Evolutionary conservation across 2,888 invertebrate species (phyloP).

Genomic region (Drosophila pegasa): DNA sequence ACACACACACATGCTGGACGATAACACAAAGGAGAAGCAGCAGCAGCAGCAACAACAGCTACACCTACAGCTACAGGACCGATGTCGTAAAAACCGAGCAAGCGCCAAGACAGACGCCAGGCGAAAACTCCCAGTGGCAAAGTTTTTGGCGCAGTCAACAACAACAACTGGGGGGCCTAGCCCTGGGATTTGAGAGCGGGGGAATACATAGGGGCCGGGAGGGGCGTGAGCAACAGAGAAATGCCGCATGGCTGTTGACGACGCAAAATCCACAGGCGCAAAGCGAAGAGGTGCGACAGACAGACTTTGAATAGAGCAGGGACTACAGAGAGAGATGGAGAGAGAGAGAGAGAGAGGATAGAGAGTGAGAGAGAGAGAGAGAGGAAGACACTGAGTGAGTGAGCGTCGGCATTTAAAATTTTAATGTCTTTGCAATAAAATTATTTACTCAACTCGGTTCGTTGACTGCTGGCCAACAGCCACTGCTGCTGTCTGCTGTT

Average conservation of each 20-base stretch:
- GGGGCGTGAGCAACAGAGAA: constrained; percentile 17
- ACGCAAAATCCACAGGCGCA: constrained; percentile 56
- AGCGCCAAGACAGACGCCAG: constrained; percentile 49
- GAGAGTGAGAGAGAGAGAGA: not conserved
- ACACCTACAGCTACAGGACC: constrained; percentile 27
- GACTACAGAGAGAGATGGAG: not conserved
- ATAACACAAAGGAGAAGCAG: constrained; percentile 39
- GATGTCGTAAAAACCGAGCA: constrained; percentile 44
- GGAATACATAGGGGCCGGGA: not conserved
- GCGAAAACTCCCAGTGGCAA: constrained; percentile 58
- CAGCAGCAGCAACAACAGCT: not conserved
- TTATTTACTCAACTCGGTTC: constrained; percentile 60
- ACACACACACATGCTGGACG: constrained; percentile 30
- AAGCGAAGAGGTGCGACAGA: constrained; percentile 57
- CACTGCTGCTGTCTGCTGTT: constrained; percentile 2
- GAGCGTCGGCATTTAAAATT: constrained; percentile 52
- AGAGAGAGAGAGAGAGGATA: not conserved
- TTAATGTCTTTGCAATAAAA: constrained; percentile 61
- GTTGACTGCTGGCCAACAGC: constrained; percentile 48
- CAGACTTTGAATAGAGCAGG: constrained; percentile 37
- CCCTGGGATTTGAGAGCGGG: not conserved
- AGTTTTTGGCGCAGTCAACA: constrained; percentile 63
- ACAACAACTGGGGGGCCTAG: constrained; percentile 22
- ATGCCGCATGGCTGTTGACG: constrained; percentile 53
- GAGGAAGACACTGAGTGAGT: not conserved